A percentile compares a stretch with the other conserved stretches of the same genome.
These are phyloP conservation scores for Cotesia chilonis DNA, from an alignment of 1,140 invertebrate species.

Conservation along the genomic window DNA sequence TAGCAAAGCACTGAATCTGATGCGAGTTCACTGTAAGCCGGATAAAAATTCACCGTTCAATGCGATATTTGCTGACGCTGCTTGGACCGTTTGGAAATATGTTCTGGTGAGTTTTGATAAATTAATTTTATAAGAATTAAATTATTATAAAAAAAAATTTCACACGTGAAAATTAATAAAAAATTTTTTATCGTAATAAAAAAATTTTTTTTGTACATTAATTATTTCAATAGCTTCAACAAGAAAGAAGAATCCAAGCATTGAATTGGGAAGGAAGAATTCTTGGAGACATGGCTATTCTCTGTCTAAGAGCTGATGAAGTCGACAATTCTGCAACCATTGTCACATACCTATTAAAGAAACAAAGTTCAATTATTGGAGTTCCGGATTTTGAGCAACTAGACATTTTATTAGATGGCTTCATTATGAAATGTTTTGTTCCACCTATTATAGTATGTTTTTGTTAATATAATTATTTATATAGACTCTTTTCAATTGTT, in stretches of 20 bases:
- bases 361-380: slow-evolving; percentile 35
- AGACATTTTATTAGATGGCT: slow-evolving; percentile 44
- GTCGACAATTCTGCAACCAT: slow-evolving; percentile 43
- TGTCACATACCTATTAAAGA: slow-evolving; percentile 37
- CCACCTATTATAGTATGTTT: slow-evolving; percentile 49
- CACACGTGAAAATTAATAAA: too few relatives aligned
- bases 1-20: slow-evolving; percentile 39
- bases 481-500: background rate
- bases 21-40: slow-evolving; percentile 35
- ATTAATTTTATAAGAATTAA: too few relatives aligned
- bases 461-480: slow-evolving; percentile 1
- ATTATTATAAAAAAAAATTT: too few relatives aligned
- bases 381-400: slow-evolving; percentile 33
- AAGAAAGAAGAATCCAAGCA: background rate
- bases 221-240: slow-evolving; percentile 35
- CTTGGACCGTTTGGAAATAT: slow-evolving; percentile 44
- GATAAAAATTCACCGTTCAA: slow-evolving; percentile 48
- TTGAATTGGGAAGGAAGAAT: slow-evolving; percentile 17
- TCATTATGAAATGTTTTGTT: slow-evolving; percentile 39
- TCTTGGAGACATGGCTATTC: slow-evolving; percentile 38
- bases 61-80: slow-evolving; percentile 42
- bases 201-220: slow-evolving; percentile 1
- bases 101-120: slow-evolving; percentile 40
- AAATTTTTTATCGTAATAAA: too few relatives aligned
- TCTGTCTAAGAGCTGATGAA: slow-evolving; percentile 43